Conservation (phyloP, 2,888 invertebrate species). For the Mythimna ferrago region DNA sequence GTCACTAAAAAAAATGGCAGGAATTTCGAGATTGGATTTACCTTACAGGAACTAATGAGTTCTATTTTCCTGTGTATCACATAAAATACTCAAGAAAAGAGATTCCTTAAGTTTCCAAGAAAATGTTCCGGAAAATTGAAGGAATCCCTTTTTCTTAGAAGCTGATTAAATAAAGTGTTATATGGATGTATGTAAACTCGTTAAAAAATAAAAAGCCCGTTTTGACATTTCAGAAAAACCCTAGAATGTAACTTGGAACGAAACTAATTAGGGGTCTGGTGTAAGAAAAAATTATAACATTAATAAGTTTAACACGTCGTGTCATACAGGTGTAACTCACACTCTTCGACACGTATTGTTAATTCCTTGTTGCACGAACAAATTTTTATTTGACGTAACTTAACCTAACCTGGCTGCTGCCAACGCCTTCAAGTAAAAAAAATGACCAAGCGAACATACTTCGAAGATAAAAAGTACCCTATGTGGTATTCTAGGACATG, state of each 20-base stretch:
- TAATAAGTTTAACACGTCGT: not conserved
- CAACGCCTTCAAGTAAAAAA: too few relatives aligned
- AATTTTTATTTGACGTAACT: not conserved
- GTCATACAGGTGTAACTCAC: not conserved
- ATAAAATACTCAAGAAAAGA: not conserved
- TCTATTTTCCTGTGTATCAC: not conserved
- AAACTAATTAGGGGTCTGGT: too few relatives aligned
- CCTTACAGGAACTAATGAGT: not conserved
- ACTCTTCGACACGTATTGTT: conserved; percentile 1
- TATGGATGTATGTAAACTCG: too few relatives aligned
- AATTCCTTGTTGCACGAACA: conserved; percentile 16
- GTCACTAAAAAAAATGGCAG: not conserved
- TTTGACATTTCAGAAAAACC: too few relatives aligned
- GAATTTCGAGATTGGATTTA: not conserved
- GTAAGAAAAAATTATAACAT: not conserved
- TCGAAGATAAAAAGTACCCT: too few relatives aligned
- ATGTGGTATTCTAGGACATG: too few relatives aligned
- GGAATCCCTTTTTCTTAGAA: not conserved
- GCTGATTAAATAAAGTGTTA: not conserved
- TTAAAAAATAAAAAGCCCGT: too few relatives aligned
- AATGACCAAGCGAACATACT: too few relatives aligned
- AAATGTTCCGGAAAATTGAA: not conserved
- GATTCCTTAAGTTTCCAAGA: not conserved
- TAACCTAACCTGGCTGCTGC: too few relatives aligned
- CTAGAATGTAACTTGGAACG: too few relatives aligned